These are phyloP conservation scores for Druceiella hillmani DNA, from an alignment of 2,888 invertebrate species.

Conservation along the genomic window DNA sequence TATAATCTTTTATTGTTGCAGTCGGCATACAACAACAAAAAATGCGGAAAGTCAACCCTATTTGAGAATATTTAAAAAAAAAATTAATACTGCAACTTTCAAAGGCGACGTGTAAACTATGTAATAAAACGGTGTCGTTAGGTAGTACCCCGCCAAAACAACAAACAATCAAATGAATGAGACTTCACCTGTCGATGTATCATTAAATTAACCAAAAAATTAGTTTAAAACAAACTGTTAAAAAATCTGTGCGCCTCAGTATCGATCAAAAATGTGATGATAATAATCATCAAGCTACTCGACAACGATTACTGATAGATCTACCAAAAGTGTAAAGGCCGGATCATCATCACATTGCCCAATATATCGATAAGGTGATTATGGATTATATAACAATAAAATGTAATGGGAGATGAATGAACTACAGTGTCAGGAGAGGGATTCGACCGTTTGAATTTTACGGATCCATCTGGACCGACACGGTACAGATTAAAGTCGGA, in stretches of 20 bases:
- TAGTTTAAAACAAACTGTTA: conserved; percentile 5
- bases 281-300: conserved; percentile 10
- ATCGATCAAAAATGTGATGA: too few species aligned
- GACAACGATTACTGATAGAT: conserved; percentile 6
- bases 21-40: too few species aligned
- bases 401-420: conserved; percentile 12
- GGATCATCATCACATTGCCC: conserved; percentile 12
- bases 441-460: conserved; percentile 13
- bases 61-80: conserved; percentile 12
- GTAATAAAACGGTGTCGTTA: conserved; percentile 11
- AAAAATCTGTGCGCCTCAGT: too few species aligned
- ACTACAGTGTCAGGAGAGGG: conserved; percentile 15
- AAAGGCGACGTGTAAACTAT: conserved; percentile 7
- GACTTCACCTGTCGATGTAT: conserved; percentile 11
- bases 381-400: too few species aligned
- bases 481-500: conserved; percentile 12
- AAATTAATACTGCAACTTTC: conserved; percentile 7
- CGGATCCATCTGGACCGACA: conserved; percentile 13
- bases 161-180: conserved; percentile 8
- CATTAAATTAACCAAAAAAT: conserved; percentile 11
- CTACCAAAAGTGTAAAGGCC: conserved; percentile 9
- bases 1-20: too few species aligned
- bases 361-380: conserved; percentile 14
- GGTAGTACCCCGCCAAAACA: conserved; percentile 10
- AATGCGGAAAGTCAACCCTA: conserved; percentile 7